Evolutionary conservation across 2,113 vertebrate species (phyloP).

Genomic region (Lagopus muta): DNA sequence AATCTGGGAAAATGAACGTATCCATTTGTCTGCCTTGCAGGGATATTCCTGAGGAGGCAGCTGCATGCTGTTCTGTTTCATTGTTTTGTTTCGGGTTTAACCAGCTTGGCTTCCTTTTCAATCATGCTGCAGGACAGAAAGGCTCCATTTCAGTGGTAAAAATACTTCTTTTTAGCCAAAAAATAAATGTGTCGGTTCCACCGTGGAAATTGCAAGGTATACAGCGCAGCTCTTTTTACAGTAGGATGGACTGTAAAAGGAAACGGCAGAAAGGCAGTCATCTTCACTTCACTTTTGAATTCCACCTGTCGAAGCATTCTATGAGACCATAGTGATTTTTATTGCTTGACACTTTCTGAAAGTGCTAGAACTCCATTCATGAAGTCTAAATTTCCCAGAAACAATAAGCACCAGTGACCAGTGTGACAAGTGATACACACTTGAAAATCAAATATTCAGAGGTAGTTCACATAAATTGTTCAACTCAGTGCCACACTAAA

Average conservation of each 20-base stretch:
- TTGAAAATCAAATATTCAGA: neutral
- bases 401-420: neutral
- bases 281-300: neutral
- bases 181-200: neutral
- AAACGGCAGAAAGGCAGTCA: neutral
- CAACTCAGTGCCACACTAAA: neutral
- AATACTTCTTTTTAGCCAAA: slow-evolving; percentile 29
- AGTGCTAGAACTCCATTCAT: neutral
- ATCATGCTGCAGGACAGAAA: slow-evolving; percentile 31
- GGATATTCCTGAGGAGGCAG: slow-evolving; percentile 63
- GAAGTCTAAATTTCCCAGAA: neutral
- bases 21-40: slow-evolving; percentile 63
- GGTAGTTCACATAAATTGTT: neutral
- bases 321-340: neutral
- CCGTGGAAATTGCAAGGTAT: neutral
- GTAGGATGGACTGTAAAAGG: neutral
- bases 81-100: slow-evolving; percentile 35
- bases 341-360: neutral
- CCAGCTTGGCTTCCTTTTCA: slow-evolving; percentile 55
- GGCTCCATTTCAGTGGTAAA: slow-evolving; percentile 23
- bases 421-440: no score
- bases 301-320: neutral
- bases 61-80: slow-evolving; percentile 33
- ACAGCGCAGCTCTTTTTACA: neutral
- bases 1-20: slow-evolving; percentile 53